These are phyloP conservation scores for Atta cephalotes DNA, from an alignment of 1,140 invertebrate species.

Conservation along the genomic window DNA sequence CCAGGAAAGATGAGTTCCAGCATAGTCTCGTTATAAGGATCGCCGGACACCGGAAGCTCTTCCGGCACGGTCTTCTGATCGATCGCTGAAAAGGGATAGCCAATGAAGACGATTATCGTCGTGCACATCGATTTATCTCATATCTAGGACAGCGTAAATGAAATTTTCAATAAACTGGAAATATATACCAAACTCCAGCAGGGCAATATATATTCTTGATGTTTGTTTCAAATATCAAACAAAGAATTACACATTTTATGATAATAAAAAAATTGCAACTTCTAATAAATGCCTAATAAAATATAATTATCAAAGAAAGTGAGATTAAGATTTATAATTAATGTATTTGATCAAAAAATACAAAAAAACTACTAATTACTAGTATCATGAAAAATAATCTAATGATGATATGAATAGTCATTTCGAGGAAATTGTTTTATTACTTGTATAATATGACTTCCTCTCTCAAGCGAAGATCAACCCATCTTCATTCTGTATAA, in stretches of 20 bases:
- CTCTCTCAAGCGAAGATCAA: conserved; percentile 1
- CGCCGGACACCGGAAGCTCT: conserved; percentile 93
- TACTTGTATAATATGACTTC: conserved; percentile 14
- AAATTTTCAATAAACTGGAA: conserved; percentile 33
- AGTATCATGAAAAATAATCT: background rate
- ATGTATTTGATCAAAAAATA: background rate
- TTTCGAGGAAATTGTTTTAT: conserved; percentile 30
- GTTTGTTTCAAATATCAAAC: background rate
- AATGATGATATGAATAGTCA: background rate
- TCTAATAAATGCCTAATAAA: background rate
- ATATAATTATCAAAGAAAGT: background rate
- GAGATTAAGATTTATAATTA: background rate
- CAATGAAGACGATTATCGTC: conserved; percentile 17
- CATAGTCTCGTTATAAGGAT: conserved; percentile 92
- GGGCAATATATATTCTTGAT: background rate
- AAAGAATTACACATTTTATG: background rate
- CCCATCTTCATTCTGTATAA: conserved; percentile 60
- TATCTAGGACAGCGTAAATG: conserved; percentile 5
- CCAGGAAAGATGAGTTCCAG: conserved; percentile 92
- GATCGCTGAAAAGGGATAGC: conserved; percentile 88
- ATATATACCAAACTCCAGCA: background rate
- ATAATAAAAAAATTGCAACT: background rate
- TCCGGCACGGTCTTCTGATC: conserved; percentile 92
- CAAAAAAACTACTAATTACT: background rate
- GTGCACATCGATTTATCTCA: background rate